These are phyloP conservation scores for Cyprinella venusta DNA, from an alignment of 2,797 vertebrate genomes.

Conservation along the genomic window DNA sequence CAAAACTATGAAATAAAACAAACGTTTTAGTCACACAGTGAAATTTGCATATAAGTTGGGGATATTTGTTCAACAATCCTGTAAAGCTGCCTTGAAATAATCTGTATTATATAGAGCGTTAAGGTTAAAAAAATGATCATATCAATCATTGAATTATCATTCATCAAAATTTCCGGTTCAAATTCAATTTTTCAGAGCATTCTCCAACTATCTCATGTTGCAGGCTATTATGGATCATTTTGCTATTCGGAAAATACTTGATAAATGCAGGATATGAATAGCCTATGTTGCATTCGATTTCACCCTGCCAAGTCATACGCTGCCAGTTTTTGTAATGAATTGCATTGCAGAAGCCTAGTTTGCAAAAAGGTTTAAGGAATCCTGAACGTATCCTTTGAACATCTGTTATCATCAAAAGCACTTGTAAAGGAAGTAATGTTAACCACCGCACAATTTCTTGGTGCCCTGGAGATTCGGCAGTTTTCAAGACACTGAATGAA, in stretches of 20 bases:
- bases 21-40: neutral
- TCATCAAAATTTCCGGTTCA: neutral
- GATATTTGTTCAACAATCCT: no score
- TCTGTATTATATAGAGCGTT: no score
- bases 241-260: conserved; percentile 17
- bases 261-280: conserved; percentile 16
- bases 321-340: conserved; percentile 1
- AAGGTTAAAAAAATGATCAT: no score
- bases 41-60: neutral
- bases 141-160: neutral
- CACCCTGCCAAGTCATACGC: neutral
- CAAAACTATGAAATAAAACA: no score
- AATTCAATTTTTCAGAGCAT: neutral
- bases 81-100: no score
- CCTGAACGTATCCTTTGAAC: conserved; percentile 15
- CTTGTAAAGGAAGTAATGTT: conserved; percentile 14
- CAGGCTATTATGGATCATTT: neutral
- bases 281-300: conserved; percentile 8
- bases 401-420: conserved; percentile 19
- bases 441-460: neutral
- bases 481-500: neutral
- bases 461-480: neutral
- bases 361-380: neutral
- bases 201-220: neutral
- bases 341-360: neutral